These are phyloP conservation scores for Resseliella maxima DNA, from an alignment of 2,888 invertebrate genomes.

Conservation along the genomic window DNA sequence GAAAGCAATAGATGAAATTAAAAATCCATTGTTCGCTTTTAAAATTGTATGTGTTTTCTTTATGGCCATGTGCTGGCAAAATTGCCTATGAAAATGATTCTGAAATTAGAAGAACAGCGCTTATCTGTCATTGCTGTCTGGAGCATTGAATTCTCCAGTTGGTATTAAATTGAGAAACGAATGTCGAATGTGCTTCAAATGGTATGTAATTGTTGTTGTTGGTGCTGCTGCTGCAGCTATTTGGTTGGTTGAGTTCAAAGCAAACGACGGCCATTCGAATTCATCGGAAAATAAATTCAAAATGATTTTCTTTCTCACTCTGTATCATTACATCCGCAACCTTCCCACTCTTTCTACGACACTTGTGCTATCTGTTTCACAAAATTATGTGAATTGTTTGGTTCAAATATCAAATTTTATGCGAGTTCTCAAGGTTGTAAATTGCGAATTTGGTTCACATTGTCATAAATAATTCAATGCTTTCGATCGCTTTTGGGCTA, in stretches of 20 bases:
- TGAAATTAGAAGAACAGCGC: neutral
- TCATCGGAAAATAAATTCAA: no score
- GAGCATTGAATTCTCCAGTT: neutral
- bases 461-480: conserved; percentile 2
- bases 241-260: no score
- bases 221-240: no score
- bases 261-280: no score
- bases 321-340: no score
- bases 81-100: neutral
- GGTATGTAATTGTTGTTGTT: no score
- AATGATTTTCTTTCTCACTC: no score
- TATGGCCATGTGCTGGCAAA: neutral
- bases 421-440: neutral
- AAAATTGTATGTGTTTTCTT: neutral
- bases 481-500: no score
- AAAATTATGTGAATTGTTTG: no score
- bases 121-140: neutral
- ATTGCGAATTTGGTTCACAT: neutral
- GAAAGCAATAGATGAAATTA: neutral
- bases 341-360: no score
- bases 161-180: neutral
- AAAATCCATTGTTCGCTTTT: neutral
- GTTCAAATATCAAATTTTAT: neutral
- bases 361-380: no score
- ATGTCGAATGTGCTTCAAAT: neutral